Base-by-base conservation (phyloP, 2,797 vertebrate genomes). In the Gobionotothen gibberifrons region DNA sequence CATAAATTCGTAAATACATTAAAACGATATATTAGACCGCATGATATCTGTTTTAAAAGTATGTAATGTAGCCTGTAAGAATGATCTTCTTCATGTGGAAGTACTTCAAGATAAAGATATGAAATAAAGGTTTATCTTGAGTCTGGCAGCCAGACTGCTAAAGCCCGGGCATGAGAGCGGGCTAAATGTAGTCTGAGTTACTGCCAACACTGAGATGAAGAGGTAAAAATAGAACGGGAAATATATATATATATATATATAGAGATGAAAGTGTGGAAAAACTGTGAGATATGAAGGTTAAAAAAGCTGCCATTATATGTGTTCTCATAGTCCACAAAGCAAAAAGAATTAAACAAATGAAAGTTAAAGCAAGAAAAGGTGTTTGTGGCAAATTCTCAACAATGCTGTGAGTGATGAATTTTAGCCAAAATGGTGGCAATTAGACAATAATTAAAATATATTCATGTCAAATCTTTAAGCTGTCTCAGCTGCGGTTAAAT, bases 211-310 rank as follows among this genome's bases (percentile, higher is more conserved):
- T 19, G 56, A 73, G 43, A 51, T 3, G 5, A 4, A 47, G 15
- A 42, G 49, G n/a, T 62, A 72, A 78, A 77, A 68, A 83, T 65
- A 70, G 66, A 71, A 22, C n/a, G 16, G 46, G 6, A 15, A 44
- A 15, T 0, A 69, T 8, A 46, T 26, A 16, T 21, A 32, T 17
- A 32, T 16, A 11, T n/a, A n/a, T n/a, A n/a, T n/a, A n/a, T 16
- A 10, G 6, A 14, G 8, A 9, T 17, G 9, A 13, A 48, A 63
- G 16, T 39, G 19, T 21, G 17, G 43, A 15, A 51, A 17, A 46
- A n/a, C 26, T 5, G 3, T 6, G n/a, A 64, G n/a, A 40, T 21
- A 6, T 19, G 44, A 22, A 59, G 15, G 3, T n/a, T 58, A 4
- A 14, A 56, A 19, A 21, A 36, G 22, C 1, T 44, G 17, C 1